phyloP scores from a whole-genome alignment of 2,797 vertebrate species.

The Catharus ustulatus region DNA sequence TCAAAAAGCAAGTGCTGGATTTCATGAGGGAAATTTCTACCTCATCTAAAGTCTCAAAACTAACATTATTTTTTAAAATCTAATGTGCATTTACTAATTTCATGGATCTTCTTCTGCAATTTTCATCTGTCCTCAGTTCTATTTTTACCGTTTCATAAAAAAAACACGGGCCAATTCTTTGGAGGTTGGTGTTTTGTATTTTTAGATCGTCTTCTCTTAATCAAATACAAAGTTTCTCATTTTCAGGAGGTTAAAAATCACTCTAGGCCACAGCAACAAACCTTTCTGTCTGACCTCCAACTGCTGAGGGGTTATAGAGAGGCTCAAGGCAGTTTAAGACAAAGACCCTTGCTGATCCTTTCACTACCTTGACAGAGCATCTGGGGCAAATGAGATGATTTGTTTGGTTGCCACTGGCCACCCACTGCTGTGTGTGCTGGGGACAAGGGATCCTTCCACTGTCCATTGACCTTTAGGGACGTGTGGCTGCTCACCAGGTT shows the following conservation, averaged over 20 bases:
- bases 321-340: background rate
- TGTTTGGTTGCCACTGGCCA: background rate
- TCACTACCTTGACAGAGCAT: background rate
- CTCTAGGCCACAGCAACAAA: background rate
- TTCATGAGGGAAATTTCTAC: background rate
- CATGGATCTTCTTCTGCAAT: background rate
- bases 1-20: background rate
- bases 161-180: background rate
- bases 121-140: background rate
- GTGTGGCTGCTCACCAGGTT: fast-evolving
- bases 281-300: background rate
- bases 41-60: background rate
- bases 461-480: background rate
- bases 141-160: background rate
- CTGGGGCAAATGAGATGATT: background rate
- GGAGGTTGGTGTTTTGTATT: background rate
- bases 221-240: background rate
- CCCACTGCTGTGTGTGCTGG: background rate
- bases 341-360: background rate
- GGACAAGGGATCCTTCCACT: background rate
- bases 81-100: background rate
- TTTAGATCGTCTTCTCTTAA: background rate
- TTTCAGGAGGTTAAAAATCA: background rate
- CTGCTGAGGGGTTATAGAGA: background rate
- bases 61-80: background rate